Evolutionary conservation across 2,797 vertebrate genomes (phyloP), one percentile per base, ranked within the genome.

Genomic region (Chrosomus eos): DNA sequence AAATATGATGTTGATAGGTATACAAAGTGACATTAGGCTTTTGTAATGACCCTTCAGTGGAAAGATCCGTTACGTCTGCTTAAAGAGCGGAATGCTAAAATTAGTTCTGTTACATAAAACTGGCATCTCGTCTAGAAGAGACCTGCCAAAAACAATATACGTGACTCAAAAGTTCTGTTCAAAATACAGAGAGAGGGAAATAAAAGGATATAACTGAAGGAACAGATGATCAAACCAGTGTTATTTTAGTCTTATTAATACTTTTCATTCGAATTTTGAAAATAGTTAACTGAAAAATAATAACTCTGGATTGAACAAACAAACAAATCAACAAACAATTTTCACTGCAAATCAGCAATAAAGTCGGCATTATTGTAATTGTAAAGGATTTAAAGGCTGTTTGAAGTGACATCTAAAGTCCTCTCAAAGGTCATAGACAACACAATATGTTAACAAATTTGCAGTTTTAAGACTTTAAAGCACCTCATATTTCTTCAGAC

Each of bases 31-130:
- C 86, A 84, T 84, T 43, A 40, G 38, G 81, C 76, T 83, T 88
- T 88, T 82, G 82, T 31, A 85, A 87, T 80, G 88, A 90, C 92
- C 92, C 88, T 91, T 89, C 89, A 89, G 85, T 58, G 45, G 80
- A 71, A 68, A 85, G 81, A 87, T 87, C 87, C 48, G 79, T 82
- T 58, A 55, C 60, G 55, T 84, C 74, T 45, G 40, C 88, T 90
- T 87, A 86, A 87, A 81, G 85, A 40, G 86, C 51, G 53, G 78
- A 86, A 78, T 67, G 77, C 87, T 88, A 86, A 89, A 88, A 85
- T 86, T 81, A 88, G 87, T 86, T 82, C 53, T 28, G 79, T 88
- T 87, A 87, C 67, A 89, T 83, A 87, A 87, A 88, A 87, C 77
- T 21, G n/a, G n/a, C 64, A 72, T 82, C 40, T 38, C 16, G 67